Percentiles rank a stretch among this genome's conserved stretches.
phyloP scores from a whole-genome alignment of 2,797 vertebrate genomes.

The Enteromius viviparus region DNA sequence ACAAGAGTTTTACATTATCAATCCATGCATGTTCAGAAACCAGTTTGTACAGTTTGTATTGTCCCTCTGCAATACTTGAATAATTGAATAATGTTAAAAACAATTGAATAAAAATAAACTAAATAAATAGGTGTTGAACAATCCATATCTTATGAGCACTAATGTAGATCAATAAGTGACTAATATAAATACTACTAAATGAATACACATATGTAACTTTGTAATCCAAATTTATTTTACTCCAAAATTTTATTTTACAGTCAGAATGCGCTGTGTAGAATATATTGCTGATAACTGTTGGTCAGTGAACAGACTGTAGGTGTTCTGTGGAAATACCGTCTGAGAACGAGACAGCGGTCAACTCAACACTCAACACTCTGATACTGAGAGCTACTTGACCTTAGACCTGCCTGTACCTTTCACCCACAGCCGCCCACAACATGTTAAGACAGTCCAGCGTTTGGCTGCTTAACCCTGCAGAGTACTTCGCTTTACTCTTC shows the following conservation, averaged over 20 bases:
- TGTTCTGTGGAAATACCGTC: neutral
- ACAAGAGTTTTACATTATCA: too few species aligned
- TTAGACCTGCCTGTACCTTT: neutral
- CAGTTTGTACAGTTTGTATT: too few species aligned
- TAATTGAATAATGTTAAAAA: too few species aligned
- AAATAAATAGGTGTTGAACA: neutral
- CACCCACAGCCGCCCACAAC: neutral
- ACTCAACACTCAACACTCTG: neutral
- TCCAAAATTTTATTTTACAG: neutral
- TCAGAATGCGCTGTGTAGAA: neutral
- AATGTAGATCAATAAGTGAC: neutral
- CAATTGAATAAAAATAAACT: too few species aligned
- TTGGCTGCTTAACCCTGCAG: neutral
- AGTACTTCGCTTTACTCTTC: neutral
- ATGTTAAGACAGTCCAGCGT: neutral
- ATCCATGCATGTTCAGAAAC: too few species aligned
- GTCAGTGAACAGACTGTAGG: neutral
- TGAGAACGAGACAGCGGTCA: neutral
- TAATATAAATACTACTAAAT: neutral
- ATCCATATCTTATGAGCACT: neutral
- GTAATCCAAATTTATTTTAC: neutral
- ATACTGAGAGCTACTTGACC: constrained; percentile 11
- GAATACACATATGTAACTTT: neutral
- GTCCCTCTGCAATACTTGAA: too few species aligned
- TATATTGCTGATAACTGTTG: neutral